Evolutionary conservation across 2,888 invertebrate genomes (phyloP).

Genomic region (Stenolophus ochropezus): DNA sequence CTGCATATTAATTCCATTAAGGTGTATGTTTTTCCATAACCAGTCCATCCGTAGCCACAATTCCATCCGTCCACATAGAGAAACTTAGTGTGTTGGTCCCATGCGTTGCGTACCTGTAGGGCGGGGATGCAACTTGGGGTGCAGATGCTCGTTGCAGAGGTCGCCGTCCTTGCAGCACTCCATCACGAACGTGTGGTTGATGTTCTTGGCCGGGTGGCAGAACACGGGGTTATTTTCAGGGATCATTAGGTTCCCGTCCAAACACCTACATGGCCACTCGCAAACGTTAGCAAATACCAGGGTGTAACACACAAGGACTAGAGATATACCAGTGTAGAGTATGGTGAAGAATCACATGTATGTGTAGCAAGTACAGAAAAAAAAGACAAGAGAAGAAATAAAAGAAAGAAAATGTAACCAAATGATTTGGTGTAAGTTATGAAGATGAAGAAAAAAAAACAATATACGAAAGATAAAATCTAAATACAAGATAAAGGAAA

Average conservation of each 20-base stretch:
- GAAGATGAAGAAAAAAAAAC: no score
- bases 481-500: no score
- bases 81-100: conserved; percentile 53
- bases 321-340: no score
- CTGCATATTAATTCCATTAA: neutral
- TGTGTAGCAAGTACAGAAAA: no score
- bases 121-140: conserved; percentile 80
- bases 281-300: neutral
- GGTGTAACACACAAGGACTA: neutral
- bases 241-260: conserved; percentile 83
- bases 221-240: conserved; percentile 88
- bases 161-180: conserved; percentile 86
- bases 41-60: neutral
- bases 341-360: no score
- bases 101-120: conserved; percentile 78
- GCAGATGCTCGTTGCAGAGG: conserved; percentile 85
- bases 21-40: neutral
- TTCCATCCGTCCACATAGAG: neutral
- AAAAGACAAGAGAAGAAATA: no score
- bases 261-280: conserved; percentile 77
- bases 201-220: conserved; percentile 85
- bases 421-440: no score
- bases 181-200: conserved; percentile 86
- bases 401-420: no score
- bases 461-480: no score